These are phyloP conservation scores for Coelogynopora nodosa DNA, from an alignment of 2,888 invertebrate species.

Conservation along the genomic window DNA sequence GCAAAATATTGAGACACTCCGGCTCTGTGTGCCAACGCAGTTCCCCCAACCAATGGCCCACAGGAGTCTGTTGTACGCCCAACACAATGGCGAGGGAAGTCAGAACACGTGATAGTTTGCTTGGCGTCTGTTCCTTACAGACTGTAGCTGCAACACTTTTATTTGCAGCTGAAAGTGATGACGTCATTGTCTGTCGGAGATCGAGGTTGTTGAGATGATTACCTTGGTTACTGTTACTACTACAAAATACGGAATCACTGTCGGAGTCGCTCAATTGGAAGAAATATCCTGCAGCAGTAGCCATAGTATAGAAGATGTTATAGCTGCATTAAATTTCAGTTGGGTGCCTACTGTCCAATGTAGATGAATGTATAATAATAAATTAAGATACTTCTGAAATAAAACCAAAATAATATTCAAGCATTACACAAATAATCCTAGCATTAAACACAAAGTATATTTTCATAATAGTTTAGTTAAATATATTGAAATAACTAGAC, in stretches of 20 bases:
- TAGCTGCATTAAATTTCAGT: too few relatives aligned
- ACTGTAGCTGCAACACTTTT: neutral
- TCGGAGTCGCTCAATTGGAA: neutral
- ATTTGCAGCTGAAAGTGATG: too few relatives aligned
- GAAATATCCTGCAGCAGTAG: neutral
- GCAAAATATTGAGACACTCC: neutral
- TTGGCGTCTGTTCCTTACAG: neutral
- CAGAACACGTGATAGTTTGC: neutral
- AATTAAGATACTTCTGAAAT: too few relatives aligned
- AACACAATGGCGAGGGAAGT: neutral
- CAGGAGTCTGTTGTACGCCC: neutral
- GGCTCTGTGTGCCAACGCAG: slow-evolving; percentile 26
- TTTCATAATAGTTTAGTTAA: too few relatives aligned
- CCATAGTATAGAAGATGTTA: too few relatives aligned
- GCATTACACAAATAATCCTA: too few relatives aligned
- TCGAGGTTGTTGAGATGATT: neutral
- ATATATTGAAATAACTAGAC: too few relatives aligned
- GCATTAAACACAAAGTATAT: too few relatives aligned
- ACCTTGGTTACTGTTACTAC: neutral
- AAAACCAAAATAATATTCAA: too few relatives aligned
- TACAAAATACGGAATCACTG: neutral
- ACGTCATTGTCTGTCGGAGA: neutral
- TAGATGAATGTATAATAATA: too few relatives aligned
- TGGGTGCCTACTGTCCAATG: too few relatives aligned
- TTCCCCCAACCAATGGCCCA: neutral